Conservation (phyloP, 2,113 vertebrate genomes). For the Cavia porcellus region DNA sequence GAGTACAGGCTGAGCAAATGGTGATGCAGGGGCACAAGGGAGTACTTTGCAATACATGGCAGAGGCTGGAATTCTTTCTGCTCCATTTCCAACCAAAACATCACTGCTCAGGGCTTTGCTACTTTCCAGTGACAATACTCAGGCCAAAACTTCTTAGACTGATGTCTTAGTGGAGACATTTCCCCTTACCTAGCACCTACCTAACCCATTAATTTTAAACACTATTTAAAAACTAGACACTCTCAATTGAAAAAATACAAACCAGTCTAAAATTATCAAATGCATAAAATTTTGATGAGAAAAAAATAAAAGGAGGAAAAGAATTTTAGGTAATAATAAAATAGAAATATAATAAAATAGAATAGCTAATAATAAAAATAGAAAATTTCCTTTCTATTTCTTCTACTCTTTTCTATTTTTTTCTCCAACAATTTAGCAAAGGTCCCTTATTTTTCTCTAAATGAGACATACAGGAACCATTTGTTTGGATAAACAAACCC, state of each 20-base stretch:
- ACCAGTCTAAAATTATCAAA: not conserved
- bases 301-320: slow-evolving; percentile 1
- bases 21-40: not conserved
- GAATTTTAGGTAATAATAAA: not conserved
- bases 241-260: not conserved
- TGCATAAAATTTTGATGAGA: not conserved
- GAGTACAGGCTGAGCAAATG: slow-evolving; percentile 15
- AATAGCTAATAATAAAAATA: not conserved
- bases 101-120: slow-evolving; percentile 44
- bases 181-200: not conserved
- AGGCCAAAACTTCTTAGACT: not conserved
- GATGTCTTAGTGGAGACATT: not conserved
- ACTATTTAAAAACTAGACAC: not conserved
- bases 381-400: not conserved
- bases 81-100: slow-evolving; percentile 59
- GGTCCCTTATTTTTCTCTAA: not conserved
- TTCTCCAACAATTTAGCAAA: not conserved
- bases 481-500: not conserved
- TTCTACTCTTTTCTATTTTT: not conserved
- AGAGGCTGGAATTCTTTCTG: slow-evolving; percentile 43
- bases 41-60: slow-evolving; percentile 57
- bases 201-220: slow-evolving; percentile 23
- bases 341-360: too few relatives aligned
- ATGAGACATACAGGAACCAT: not conserved
- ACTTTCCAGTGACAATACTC: not conserved